These are phyloP conservation scores for Pelobates cultripes DNA, from an alignment of 2,797 vertebrate species.

Conservation along the genomic window DNA sequence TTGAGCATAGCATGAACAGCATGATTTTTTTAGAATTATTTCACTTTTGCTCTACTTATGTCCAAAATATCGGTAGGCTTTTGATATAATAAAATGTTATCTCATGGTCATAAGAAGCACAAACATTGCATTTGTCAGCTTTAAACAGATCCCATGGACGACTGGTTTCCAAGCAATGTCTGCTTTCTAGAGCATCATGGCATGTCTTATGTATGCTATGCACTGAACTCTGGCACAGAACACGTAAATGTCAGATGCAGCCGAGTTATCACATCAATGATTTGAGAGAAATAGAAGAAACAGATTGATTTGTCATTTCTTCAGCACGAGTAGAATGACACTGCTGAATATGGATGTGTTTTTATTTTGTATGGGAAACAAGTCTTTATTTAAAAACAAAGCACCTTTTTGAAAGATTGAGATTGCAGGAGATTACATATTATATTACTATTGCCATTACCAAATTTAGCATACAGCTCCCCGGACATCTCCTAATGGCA, in stretches of 20 bases:
- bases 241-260: slow-evolving; percentile 9
- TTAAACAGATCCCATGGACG: no score
- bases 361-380: background rate
- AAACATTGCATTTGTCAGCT: no score
- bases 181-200: background rate
- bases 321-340: background rate
- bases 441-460: background rate
- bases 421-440: background rate
- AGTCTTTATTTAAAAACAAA: no score
- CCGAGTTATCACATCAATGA: slow-evolving; percentile 11
- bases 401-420: background rate
- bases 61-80: no score
- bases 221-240: background rate
- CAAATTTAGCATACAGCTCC: no score
- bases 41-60: no score
- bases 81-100: no score
- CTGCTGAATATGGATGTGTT: background rate
- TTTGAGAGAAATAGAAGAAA: background rate
- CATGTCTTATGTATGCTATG: background rate
- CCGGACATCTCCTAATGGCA: no score
- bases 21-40: no score
- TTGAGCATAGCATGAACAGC: no score
- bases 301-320: slow-evolving; percentile 3
- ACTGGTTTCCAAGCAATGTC: no score
- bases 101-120: no score